Percentiles rank a stretch among this genome's conserved stretches.
These are phyloP conservation scores for Galaxias olidus DNA, from an alignment of 2,797 vertebrate genomes.

Conservation along the genomic window DNA sequence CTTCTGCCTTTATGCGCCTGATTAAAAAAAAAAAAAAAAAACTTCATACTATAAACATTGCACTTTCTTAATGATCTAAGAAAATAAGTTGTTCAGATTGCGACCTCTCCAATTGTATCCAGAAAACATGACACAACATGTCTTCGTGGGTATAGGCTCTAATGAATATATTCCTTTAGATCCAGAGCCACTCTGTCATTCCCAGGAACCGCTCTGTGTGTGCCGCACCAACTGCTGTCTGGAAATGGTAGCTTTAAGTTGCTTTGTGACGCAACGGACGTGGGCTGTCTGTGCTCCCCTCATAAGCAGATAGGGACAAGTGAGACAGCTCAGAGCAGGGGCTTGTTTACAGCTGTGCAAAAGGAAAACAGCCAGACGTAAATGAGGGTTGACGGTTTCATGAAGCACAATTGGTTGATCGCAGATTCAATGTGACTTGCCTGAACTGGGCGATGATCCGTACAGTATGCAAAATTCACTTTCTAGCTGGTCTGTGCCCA, in stretches of 20 bases:
- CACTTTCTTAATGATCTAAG: slow-evolving; percentile 61
- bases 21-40: slow-evolving; percentile 1
- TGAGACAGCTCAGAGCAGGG: slow-evolving; percentile 81
- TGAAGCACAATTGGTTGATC: slow-evolving; percentile 96
- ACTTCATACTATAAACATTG: too few relatives aligned
- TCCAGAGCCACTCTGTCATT: slow-evolving; percentile 77
- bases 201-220: slow-evolving; percentile 70
- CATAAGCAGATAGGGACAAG: slow-evolving; percentile 73
- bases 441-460: slow-evolving; percentile 99
- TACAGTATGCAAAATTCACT: slow-evolving; percentile 99
- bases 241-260: slow-evolving; percentile 79
- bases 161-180: slow-evolving; percentile 66
- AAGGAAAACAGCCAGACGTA: slow-evolving; percentile 92
- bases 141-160: slow-evolving; percentile 68
- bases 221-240: slow-evolving; percentile 73
- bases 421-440: slow-evolving; percentile 98
- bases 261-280: slow-evolving; percentile 72
- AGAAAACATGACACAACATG: slow-evolving; percentile 62
- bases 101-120: slow-evolving; percentile 70
- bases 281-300: slow-evolving; percentile 77
- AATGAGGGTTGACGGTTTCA: slow-evolving; percentile 99
- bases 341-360: slow-evolving; percentile 90
- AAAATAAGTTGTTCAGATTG: slow-evolving; percentile 66
- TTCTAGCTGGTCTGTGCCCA: slow-evolving; percentile 96
- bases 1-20: neutral